These are phyloP conservation scores for Diachasmimorpha longicaudata DNA, from an alignment of 1,140 invertebrate genomes.

Conservation along the genomic window DNA sequence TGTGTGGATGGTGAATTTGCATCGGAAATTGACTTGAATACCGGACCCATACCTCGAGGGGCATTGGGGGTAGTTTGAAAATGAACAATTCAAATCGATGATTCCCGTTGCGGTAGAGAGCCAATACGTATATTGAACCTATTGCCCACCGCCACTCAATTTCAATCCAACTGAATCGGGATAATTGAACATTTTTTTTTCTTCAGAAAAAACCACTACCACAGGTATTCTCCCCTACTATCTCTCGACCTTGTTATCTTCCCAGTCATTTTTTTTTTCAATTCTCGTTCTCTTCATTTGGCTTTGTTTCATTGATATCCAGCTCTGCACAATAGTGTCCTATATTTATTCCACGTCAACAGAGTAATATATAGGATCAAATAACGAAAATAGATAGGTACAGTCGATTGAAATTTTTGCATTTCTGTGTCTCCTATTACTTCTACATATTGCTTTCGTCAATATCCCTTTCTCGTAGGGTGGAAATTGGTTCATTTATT, in stretches of 20 bases:
- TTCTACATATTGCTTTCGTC: too few species aligned
- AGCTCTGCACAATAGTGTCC: too few species aligned
- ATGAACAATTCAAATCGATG: constrained; percentile 2
- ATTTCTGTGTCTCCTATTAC: too few species aligned
- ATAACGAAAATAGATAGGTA: too few species aligned
- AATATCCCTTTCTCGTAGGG: too few species aligned
- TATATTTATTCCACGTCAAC: too few species aligned
- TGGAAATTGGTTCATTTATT: too few species aligned
- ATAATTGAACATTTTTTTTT: neutral
- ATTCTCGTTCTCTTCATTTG: too few species aligned
- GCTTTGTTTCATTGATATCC: too few species aligned
- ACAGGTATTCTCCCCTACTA: neutral
- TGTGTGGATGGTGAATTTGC: constrained; percentile 14
- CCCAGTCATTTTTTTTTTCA: neutral
- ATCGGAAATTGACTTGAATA: constrained; percentile 18
- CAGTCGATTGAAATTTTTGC: too few species aligned
- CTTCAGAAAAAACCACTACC: neutral
- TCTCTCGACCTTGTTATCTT: neutral
- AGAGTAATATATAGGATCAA: too few species aligned
- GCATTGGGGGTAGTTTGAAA: neutral
- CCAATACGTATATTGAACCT: neutral
- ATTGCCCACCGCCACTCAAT: neutral
- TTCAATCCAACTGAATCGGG: neutral
- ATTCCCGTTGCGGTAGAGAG: neutral
- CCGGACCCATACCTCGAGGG: neutral